Base-by-base conservation (phyloP, 2,797 vertebrate species). In the Rhinella marina region DNA sequence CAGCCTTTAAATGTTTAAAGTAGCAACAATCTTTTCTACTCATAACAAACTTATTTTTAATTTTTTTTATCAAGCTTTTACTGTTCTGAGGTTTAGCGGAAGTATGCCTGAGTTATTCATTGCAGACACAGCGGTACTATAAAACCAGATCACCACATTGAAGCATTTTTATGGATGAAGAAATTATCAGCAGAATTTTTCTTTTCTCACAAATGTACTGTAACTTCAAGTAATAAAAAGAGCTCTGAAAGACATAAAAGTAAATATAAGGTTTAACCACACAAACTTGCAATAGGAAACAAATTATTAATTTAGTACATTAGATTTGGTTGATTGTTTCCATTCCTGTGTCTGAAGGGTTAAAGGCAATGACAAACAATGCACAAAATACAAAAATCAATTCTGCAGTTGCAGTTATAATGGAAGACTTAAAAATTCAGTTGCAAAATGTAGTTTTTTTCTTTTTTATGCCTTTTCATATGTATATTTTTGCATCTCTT, bases 151-250 rank as follows among this genome's bases (percentile, higher is more conserved):
- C 41, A 59, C 64, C 16, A 54, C 82, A 84, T 41, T 19, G 21
- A 80, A 73, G 64, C 25, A 25, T 19, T 80, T 41, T 85, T 88
- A 88, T 80, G 21, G 64, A 72, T 70, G 84, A 88, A 88, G 82
- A 72, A 72, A 80, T 84, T 57, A 83, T 68, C 61, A 68, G 4
- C 21, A 50, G 16, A n/a, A 21, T 64, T 76, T 88, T 84, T 21
- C 29, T 57, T 88, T 41, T 59, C 6, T 50, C 23, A 72, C 32
- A 84, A 78, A 78, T 68, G 79, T 79, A 32, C 11, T 62, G 11
- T 81, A 32, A 62, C 81, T 84, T 73, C 23, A 87, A 17, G 41
- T 87, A 52, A 70, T 84, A 84, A 70, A 79, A 72, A 72, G 48
- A 80, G 23, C n/a, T 23, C 0, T 8, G 48, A 87, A 88, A 70